Evolutionary conservation across 1,140 invertebrate species (phyloP), one percentile per base, ranked within the genome.

Genomic region (Sarcophaga bullata): DNA sequence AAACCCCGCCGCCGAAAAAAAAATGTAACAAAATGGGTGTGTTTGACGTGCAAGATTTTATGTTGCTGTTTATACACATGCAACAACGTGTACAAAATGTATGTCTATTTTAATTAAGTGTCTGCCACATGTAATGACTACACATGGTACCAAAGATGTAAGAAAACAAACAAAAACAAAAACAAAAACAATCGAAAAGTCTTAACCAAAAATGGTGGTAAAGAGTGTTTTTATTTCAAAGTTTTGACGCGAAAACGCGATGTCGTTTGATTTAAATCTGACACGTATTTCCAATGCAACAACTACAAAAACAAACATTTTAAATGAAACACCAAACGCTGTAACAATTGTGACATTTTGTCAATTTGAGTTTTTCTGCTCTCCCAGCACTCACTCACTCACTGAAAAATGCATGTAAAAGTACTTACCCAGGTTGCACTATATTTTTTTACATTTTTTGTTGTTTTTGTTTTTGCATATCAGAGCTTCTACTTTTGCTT

Each of bases 181-280:
- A 76, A 9, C 11, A 78, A 78, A 17, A 50, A 78, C 75, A 52
- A 37, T 48, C 46, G 4, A 76, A 62, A 85, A 88, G 82, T 85
- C 84, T 87, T 83, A 37, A 84, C 73, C 86, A 83, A 85, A 84
- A 62, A 81, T 81, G 83, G 80, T 75, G 82, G 19, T 58, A 81
- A 73, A 25, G 80, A 83, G 84, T 86, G 50, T 81, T 82, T 80
- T 83, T 82, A 52, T 80, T 83, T 37, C 25, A 37, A 37, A 78
- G 47, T 58, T 76, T 48, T 81, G 83, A 25, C 62, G 62, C n/a
- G 19, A 68, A 68, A 19, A 68, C 17, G 17, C 62, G n/a, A 19
- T 25, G 17, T 8, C 48, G 17, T 76, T 49, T 78, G 75, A 78
- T 78, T 78, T 78, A 78, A 78, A 78, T 78, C 75, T 78, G 75